Percentiles rank a stretch among this genome's conserved stretches.
Conservation (phyloP, 2,113 vertebrate genomes). For the Grantiella picta region DNA sequence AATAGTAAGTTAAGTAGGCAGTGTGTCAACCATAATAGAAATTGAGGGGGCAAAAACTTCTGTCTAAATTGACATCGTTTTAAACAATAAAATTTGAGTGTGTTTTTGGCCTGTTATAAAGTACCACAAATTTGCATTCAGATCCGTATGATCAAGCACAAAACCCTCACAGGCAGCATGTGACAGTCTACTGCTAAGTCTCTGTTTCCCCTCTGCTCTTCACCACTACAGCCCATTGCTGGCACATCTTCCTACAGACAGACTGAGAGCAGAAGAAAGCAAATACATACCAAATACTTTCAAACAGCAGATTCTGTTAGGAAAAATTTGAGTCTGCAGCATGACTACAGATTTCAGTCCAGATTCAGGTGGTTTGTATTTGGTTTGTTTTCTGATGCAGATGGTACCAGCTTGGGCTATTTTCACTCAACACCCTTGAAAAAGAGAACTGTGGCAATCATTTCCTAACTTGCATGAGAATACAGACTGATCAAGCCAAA, state of each 20-base stretch:
- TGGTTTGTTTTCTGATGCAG: not conserved
- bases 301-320: not conserved
- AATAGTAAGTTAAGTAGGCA: not conserved
- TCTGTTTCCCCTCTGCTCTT: not conserved
- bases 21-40: not conserved
- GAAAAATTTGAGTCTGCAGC: not conserved
- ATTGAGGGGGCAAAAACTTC: not conserved
- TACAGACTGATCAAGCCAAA: not conserved
- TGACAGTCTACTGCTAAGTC: conserved; percentile 6
- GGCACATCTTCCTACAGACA: not conserved
- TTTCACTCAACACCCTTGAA: not conserved
- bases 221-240: not conserved
- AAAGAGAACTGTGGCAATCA: not conserved
- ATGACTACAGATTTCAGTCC: not conserved
- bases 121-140: conserved; percentile 37
- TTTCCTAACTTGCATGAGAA: not conserved
- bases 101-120: not conserved
- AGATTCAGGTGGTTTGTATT: not conserved
- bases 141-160: not conserved
- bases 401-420: not conserved
- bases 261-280: not conserved
- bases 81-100: not conserved
- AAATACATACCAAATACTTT: not conserved
- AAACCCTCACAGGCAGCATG: not conserved
- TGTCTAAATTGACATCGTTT: not conserved